A percentile compares a stretch with the other conserved stretches of the same genome.
phyloP scores from a whole-genome alignment of 2,797 vertebrate species.

The Eleutherodactylus coqui region DNA sequence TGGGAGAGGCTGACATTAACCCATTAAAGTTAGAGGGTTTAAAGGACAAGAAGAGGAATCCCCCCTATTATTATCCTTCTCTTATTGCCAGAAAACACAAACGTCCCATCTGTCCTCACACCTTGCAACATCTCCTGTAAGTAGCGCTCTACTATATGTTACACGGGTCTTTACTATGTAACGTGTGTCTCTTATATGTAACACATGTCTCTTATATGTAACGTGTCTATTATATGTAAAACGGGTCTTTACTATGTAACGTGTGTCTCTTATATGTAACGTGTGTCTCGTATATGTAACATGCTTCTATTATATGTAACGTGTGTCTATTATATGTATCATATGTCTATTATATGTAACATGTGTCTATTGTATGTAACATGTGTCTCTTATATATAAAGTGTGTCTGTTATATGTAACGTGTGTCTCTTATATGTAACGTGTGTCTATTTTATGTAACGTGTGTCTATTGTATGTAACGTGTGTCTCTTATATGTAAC shows the following conservation, averaged over 20 bases:
- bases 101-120: neutral
- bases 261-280: neutral
- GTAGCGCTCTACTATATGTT: neutral
- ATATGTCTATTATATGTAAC: no score
- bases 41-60: no score
- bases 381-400: no score
- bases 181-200: no score
- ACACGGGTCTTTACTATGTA: neutral
- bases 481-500: no score
- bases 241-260: no score
- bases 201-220: no score
- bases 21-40: neutral
- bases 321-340: no score
- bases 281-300: neutral
- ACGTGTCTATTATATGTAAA: no score
- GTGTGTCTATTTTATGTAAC: neutral
- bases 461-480: no score
- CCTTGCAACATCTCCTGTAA: conserved; percentile 25
- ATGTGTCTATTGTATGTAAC: no score
- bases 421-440: neutral
- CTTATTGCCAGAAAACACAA: neutral
- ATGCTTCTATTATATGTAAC: neutral
- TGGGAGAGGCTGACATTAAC: neutral
- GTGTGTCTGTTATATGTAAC: neutral
- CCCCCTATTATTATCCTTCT: no score